phyloP scores from a whole-genome alignment of 2,888 invertebrate genomes.

The Plusia festucae region DNA sequence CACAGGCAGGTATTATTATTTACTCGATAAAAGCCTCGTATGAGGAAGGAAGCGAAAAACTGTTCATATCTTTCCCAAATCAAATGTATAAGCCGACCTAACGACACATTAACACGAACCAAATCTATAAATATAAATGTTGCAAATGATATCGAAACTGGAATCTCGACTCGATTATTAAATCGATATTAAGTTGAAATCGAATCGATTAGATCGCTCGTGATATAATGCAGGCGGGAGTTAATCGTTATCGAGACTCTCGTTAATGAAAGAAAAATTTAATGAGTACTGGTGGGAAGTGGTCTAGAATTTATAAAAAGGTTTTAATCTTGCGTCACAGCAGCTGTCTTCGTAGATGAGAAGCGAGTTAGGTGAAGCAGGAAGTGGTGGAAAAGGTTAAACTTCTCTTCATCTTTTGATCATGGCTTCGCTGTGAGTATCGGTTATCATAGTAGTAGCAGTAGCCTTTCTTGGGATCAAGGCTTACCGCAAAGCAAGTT shows the following conservation, averaged over 20 bases:
- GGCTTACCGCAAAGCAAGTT: no score
- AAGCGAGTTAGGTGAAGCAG: background rate
- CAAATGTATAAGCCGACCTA: background rate
- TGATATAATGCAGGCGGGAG: constrained; percentile 1
- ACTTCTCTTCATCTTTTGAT: background rate
- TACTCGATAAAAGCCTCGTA: background rate
- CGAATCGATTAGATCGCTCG: constrained; percentile 9
- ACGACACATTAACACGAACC: background rate
- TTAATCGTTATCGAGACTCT: background rate
- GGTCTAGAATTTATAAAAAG: constrained; percentile 4
- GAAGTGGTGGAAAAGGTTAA: background rate
- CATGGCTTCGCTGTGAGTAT: no score
- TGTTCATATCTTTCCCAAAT: background rate
- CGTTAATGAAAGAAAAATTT: constrained; percentile 1
- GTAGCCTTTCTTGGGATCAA: no score
- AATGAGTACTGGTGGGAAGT: background rate
- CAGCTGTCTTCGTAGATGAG: background rate
- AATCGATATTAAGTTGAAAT: constrained; percentile 5
- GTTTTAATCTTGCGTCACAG: background rate
- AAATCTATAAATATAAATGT: background rate
- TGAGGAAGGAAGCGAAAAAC: background rate
- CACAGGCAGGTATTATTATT: background rate
- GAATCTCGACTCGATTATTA: constrained; percentile 3
- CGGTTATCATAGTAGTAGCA: no score
- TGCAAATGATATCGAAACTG: constrained; percentile 2